Percentiles rank a stretch among this genome's conserved stretches.
Conservation (phyloP, 1,140 invertebrate species). For the Panagrolaimus sp. region DNA sequence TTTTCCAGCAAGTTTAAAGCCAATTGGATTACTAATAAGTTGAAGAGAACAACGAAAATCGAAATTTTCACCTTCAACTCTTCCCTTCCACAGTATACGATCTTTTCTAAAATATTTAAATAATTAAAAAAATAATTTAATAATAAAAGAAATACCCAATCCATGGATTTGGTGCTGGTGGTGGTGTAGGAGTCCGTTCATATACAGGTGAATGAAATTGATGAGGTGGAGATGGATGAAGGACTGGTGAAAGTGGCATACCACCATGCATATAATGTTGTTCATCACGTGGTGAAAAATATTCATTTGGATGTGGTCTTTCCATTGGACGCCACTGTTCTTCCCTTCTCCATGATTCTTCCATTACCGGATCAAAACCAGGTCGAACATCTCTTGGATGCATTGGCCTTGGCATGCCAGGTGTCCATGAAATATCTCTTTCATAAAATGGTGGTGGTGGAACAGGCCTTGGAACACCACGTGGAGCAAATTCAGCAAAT, state of each 20-base stretch:
- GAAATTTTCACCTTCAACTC: not conserved
- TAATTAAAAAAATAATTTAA: too few relatives aligned
- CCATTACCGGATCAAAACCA: too few relatives aligned
- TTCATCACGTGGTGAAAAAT: not conserved
- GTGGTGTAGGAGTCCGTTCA: too few relatives aligned
- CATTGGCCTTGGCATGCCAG: not conserved
- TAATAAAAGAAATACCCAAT: too few relatives aligned
- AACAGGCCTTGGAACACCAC: not conserved
- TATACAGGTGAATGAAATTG: not conserved
- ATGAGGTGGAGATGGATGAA: not conserved
- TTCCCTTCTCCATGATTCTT: constrained; percentile 10
- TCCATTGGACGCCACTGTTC: not conserved
- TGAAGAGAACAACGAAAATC: not conserved
- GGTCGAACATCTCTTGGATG: not conserved
- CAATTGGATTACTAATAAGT: not conserved
- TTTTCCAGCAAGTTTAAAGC: not conserved
- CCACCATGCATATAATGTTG: too few relatives aligned
- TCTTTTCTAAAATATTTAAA: not conserved
- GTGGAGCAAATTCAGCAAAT: too few relatives aligned
- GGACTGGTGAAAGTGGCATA: not conserved
- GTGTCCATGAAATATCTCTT: not conserved
- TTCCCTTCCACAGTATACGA: not conserved
- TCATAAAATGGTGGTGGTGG: not conserved
- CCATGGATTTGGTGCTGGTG: too few relatives aligned
- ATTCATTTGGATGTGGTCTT: not conserved